Evolutionary conservation across 2,113 vertebrate genomes (phyloP), one percentile per base, ranked within the genome.

Genomic region (Gallinago media): DNA sequence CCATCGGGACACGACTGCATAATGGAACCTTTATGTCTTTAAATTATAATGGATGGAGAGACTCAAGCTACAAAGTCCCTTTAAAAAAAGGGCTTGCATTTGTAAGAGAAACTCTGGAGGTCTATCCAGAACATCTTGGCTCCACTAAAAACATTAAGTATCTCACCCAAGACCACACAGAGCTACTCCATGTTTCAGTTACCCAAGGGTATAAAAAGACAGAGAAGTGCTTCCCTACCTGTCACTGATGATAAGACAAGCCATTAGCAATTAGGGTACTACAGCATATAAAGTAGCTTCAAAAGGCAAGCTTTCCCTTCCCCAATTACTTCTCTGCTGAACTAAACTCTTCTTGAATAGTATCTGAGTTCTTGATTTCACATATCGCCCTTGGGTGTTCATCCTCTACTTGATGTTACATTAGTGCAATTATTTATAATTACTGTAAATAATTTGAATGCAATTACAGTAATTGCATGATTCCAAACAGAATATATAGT

Each of bases 381-480:
- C 2, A 0, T 44, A 61, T 47, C 0, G 17, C 95, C 92, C 68
- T 38, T 50, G 68, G 79, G 83, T 89, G 68, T 97, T 97, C 88
- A 95, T 74, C 59, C 42, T 94, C 63, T 54, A 59, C 66, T 84
- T 86, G 72, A 84, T 55, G 34, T 80, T 94, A 86, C 50, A 92
- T 86, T 94, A 80, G 46, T 18, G 72, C 61, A 90, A 95, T 95
- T 96, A 96, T 91, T 88, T 74, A 83, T 94, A 97, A 95, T 94
- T 91, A 91, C 83, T 81, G 55, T 94, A 97, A 96, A 96, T 96
- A 94, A 96, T 96, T 88, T 32, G 32, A 92, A 94, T 67, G 59
- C 32, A 95, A 94, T 97, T 95, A 96, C 8, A 92, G 68, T 74
- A 96, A 96, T 91, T 90, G 83, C 50, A 77, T 26, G n/a, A 91